A percentile compares a stretch with the other conserved stretches of the same genome.
Conservation (phyloP, 2,797 vertebrate genomes). For the Pachyuromys duprasi region DNA sequence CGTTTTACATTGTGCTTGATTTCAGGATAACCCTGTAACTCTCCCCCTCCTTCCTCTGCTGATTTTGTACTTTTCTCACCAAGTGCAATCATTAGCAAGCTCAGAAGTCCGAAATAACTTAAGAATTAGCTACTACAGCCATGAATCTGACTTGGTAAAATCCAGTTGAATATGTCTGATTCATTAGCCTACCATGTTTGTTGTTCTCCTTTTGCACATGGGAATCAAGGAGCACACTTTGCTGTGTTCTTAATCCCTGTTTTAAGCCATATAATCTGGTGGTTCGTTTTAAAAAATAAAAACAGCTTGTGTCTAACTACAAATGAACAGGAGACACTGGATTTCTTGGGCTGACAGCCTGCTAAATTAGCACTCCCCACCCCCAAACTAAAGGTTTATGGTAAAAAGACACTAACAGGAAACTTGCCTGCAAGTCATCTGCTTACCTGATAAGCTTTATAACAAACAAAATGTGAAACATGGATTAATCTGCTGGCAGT, state of each 20-base stretch:
- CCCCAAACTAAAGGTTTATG: background rate
- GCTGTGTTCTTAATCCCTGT: background rate
- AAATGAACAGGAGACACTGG: background rate
- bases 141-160: constrained; percentile 87
- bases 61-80: constrained; percentile 83
- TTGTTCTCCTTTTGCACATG: constrained; percentile 47
- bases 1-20: constrained; percentile 84
- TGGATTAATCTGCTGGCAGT: background rate
- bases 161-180: constrained; percentile 84
- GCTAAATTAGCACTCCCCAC: background rate
- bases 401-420: background rate
- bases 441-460: background rate
- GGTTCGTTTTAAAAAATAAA: background rate
- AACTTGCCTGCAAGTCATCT: background rate
- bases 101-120: constrained; percentile 83
- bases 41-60: constrained; percentile 78
- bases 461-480: background rate
- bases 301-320: background rate
- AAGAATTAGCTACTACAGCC: constrained; percentile 84
- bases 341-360: background rate
- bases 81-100: constrained; percentile 83
- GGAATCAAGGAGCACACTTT: constrained; percentile 34
- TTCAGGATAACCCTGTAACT: constrained; percentile 86
- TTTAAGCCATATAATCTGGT: background rate
- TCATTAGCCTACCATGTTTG: constrained; percentile 69